Conservation (phyloP, 1,140 invertebrate species). For the Agrypnia vestita region DNA sequence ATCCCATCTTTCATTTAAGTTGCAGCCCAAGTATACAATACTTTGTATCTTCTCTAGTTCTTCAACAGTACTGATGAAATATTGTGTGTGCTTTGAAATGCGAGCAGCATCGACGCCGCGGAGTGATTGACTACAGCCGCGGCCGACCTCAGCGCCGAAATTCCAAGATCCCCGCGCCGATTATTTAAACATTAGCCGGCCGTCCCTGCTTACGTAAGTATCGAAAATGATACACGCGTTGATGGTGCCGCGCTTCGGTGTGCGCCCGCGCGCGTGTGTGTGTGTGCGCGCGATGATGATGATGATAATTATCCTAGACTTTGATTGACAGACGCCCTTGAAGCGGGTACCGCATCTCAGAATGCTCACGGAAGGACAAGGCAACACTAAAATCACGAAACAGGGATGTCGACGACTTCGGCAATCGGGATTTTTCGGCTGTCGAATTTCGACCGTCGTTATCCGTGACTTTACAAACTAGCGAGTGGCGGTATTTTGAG, state of each 20-base stretch:
- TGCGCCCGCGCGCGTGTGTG: neutral
- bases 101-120: neutral
- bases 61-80: too few species aligned
- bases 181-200: slow-evolving; percentile 37
- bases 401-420: neutral
- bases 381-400: neutral
- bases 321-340: slow-evolving; percentile 43
- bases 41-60: too few species aligned
- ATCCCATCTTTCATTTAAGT: too few species aligned
- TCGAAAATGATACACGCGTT: slow-evolving; percentile 4
- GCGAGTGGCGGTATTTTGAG: neutral
- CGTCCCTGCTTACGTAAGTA: slow-evolving; percentile 28
- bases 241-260: neutral
- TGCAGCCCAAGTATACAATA: too few species aligned
- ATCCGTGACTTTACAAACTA: too few species aligned
- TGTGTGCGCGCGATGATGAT: slow-evolving; percentile 31
- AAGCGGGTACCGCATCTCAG: slow-evolving; percentile 3
- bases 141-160: neutral
- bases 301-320: slow-evolving; percentile 36
- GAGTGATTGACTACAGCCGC: neutral
- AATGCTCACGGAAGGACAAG: slow-evolving; percentile 32
- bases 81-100: neutral
- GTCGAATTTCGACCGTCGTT: too few species aligned
- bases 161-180: slow-evolving; percentile 17
- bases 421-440: too few species aligned